Base-by-base conservation (phyloP, 2,888 invertebrate genomes). In the Hyles lineata region DNA sequence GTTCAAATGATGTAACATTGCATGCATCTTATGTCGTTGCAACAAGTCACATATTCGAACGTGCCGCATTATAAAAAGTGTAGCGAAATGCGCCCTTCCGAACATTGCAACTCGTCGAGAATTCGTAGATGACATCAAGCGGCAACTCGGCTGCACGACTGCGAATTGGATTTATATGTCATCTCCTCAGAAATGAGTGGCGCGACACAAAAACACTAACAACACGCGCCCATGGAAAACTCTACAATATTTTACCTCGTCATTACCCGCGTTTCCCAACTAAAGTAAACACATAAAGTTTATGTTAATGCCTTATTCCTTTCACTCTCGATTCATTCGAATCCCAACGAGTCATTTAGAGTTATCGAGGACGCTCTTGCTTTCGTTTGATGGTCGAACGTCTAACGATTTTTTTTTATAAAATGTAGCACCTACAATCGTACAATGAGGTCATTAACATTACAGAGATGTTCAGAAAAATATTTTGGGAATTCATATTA, bases 251-350 rank as follows among this genome's bases (percentile, higher is more conserved):
- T 43, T 50, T 67, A 50, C 23, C 50, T 21, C 21, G 50, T 23
- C 21, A 59, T 59, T 71, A 60, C 21, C 43, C 60, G 60, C 23
- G 35, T 32, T 71, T 72, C 59, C 67, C 67, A 32, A 60, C 25
- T 25, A 59, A 55, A 71, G 32, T 72, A 61, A 72, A 29, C 70
- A 76, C 76, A 81, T 80, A 81, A 82, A 80, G 76, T 77, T 76
- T 81, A 80, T 82, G 81, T 82, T 84, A 83, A 85, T 83, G 83
- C 74, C 75, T 76, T 79, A 82, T 85, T 87, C 85, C 90, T 92
- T 92, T 93, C 92, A 90, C 92, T 93, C 86, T 93, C 92, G 84
- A 80, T 81, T 85, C 87, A 89, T 89, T 86, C 87, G 87, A 89
- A 87, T 91, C 89, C 89, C 79, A 77, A 82, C 88, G 83, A 88